These are phyloP conservation scores for Trichonephila clavata DNA, from an alignment of 1,140 invertebrate species.

Conservation along the genomic window DNA sequence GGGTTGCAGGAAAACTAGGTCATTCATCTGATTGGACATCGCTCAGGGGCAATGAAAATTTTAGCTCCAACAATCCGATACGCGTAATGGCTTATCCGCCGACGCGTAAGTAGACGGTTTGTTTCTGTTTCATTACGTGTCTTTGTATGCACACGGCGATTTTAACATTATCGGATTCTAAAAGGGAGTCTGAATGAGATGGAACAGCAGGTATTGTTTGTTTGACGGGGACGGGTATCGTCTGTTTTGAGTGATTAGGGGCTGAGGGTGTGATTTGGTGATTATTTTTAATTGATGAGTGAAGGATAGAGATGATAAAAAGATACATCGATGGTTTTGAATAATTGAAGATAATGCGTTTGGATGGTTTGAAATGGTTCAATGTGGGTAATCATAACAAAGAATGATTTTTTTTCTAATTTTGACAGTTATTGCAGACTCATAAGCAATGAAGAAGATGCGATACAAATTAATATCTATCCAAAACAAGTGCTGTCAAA, in stretches of 20 bases:
- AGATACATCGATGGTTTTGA: too few relatives aligned
- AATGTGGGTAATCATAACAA: background rate
- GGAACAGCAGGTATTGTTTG: background rate
- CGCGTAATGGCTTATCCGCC: conserved; percentile 50
- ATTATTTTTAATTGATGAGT: background rate
- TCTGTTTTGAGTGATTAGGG: background rate
- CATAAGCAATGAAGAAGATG: too few relatives aligned
- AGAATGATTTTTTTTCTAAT: background rate
- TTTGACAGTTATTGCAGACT: too few relatives aligned
- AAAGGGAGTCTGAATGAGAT: background rate
- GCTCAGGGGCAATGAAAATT: conserved; percentile 41
- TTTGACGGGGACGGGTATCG: background rate
- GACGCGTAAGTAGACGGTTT: conserved; percentile 8
- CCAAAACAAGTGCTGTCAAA: too few relatives aligned
- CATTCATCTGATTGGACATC: conserved; percentile 45
- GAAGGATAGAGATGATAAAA: background rate
- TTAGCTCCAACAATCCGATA: conserved; percentile 15
- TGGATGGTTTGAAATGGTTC: background rate
- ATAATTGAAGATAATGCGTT: background rate
- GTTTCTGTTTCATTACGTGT: conserved; percentile 25
- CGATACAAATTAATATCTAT: too few relatives aligned
- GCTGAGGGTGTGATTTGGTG: background rate
- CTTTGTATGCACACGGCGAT: background rate
- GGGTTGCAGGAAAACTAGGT: conserved; percentile 14
- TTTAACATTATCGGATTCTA: too few relatives aligned